phyloP scores from a whole-genome alignment of 2,113 vertebrate genomes.

The Isichthys henryi region DNA sequence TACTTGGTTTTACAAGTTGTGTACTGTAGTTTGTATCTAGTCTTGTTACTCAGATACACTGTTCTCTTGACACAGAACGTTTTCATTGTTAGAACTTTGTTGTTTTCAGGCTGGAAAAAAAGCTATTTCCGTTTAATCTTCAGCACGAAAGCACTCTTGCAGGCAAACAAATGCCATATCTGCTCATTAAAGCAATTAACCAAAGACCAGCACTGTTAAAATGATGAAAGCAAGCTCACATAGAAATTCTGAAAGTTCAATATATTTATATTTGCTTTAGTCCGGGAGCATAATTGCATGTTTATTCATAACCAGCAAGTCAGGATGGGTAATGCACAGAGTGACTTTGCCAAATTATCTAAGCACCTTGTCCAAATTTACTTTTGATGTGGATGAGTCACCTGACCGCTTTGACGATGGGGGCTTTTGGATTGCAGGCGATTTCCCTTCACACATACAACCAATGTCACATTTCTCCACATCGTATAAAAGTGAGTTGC shows the following conservation, averaged over 20 bases:
- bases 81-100: background rate
- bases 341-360: background rate
- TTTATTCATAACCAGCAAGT: background rate
- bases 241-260: conserved; percentile 3
- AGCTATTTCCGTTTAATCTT: background rate
- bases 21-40: background rate
- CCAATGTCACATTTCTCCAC: background rate
- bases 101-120: background rate
- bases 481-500: background rate
- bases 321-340: background rate
- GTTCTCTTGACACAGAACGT: background rate
- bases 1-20: background rate
- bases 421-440: background rate
- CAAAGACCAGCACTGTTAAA: background rate
- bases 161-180: background rate
- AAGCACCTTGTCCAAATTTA: background rate
- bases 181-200: conserved; percentile 1
- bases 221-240: background rate
- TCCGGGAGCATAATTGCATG: background rate
- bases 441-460: background rate
- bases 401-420: background rate
- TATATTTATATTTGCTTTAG: background rate
- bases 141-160: conserved; percentile 3
- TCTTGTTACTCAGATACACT: background rate
- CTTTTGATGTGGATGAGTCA: background rate